These are phyloP conservation scores for Apus apus DNA, from an alignment of 2,113 vertebrate genomes.

Conservation along the genomic window DNA sequence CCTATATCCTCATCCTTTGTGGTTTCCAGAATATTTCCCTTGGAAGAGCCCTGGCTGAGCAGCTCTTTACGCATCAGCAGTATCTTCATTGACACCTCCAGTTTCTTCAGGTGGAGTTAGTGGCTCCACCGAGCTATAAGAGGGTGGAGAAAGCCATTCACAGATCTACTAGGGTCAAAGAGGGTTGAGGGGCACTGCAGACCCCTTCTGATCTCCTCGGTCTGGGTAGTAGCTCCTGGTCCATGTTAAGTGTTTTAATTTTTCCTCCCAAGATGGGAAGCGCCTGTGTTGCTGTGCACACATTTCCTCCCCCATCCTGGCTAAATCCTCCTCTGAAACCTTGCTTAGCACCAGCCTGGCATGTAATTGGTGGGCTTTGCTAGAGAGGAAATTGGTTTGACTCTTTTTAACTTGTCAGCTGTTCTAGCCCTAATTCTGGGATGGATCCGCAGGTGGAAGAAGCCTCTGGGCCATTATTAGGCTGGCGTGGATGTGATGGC, in stretches of 20 bases:
- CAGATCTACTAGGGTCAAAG: neutral
- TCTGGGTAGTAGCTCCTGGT: neutral
- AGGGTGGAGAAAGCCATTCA: neutral
- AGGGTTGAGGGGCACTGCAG: neutral
- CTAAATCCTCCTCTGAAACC: neutral
- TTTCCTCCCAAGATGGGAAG: neutral
- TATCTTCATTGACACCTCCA: neutral
- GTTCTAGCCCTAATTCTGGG: neutral
- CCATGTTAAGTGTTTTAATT: neutral
- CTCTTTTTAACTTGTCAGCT: neutral
- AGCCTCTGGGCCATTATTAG: neutral
- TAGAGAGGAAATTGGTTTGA: neutral
- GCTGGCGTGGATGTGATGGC: neutral
- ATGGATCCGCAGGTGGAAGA: neutral
- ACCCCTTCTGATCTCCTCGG: neutral
- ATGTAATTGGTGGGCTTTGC: rapidly evolving
- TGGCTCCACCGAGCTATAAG: neutral
- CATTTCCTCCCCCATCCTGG: neutral
- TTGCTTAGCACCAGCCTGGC: neutral
- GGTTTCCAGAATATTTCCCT: neutral
- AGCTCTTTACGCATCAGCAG: neutral
- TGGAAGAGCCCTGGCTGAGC: neutral
- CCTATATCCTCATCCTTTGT: neutral
- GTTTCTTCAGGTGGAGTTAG: neutral
- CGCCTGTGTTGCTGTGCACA: neutral